Percentiles rank a stretch among this genome's conserved stretches.
Conservation (phyloP, 2,888 invertebrate species). For the Dusona sp. region DNA sequence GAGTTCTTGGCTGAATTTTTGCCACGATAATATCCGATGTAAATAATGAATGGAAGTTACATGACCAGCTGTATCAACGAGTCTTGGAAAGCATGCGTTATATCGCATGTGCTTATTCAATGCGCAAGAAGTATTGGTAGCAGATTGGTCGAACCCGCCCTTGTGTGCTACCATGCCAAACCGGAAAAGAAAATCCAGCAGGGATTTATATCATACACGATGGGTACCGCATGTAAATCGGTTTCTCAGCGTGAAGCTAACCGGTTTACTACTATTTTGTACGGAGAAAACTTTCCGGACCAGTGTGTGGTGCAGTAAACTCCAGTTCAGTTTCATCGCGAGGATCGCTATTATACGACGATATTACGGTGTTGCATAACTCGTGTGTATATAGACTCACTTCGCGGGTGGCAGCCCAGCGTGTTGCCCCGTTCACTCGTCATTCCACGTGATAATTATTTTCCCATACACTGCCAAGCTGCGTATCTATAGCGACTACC, state of each 20-base stretch:
- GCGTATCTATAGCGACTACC: slow-evolving; percentile 5
- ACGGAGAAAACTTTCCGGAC: slow-evolving; percentile 24
- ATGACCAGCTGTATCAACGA: slow-evolving; percentile 29
- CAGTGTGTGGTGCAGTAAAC: slow-evolving; percentile 12
- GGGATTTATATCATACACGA: slow-evolving; percentile 65
- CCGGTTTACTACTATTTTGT: slow-evolving; percentile 49
- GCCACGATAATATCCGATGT: slow-evolving; percentile 8
- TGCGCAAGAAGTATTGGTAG: slow-evolving; percentile 48
- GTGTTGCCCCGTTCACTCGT: slow-evolving; percentile 65
- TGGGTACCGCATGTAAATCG: slow-evolving; percentile 61
- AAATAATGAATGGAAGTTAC: slow-evolving; percentile 43
- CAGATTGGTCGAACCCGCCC: slow-evolving; percentile 65
- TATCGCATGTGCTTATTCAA: slow-evolving; percentile 13
- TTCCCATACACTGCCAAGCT: slow-evolving; percentile 75
- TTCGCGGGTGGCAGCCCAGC: slow-evolving; percentile 65
- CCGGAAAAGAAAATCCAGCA: slow-evolving; percentile 75
- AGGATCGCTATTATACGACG: slow-evolving; percentile 15
- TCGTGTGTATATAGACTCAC: slow-evolving; percentile 23
- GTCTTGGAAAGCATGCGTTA: slow-evolving; percentile 18
- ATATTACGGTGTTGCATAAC: slow-evolving; percentile 6
- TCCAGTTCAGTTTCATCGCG: slow-evolving; percentile 47
- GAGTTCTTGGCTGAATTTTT: slow-evolving; percentile 3
- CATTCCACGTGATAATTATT: slow-evolving; percentile 82
- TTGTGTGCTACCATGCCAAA: slow-evolving; percentile 70
- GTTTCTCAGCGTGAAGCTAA: slow-evolving; percentile 73